Evolutionary conservation across 2,113 vertebrate genomes (phyloP), one percentile per base, ranked within the genome.

Genomic region (Astatotilapia flaviijosephi): DNA sequence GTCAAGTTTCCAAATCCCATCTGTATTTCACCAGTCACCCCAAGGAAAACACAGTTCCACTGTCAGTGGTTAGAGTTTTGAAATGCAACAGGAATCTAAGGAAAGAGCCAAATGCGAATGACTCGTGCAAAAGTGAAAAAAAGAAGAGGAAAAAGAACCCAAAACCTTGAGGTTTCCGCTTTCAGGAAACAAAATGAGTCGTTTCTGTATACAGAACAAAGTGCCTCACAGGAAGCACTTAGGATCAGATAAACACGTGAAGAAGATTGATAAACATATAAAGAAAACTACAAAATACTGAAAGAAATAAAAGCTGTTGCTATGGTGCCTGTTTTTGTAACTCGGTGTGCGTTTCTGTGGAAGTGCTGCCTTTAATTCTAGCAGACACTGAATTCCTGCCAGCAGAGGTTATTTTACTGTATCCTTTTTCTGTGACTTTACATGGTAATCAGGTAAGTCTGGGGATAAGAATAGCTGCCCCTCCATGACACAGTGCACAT

Each of bases 371-470:
- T 56, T 47, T 73, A 15, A 79, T 75, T 83, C 35, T 35, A 26
- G 15, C 73, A 79, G 68, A 92, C 54, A 65, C 86, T 73, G 83
- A 87, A 83, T 79, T 53, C 86, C 58, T 90, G 73, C 56, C 70
- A 42, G 65, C 62, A 49, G 70, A 40, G 81, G 60, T 55, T 75
- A 87, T 88, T 91, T 83, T 77, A 86, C 86, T 90, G 82, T 80
- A 83, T 91, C 79, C 19, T 86, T 62, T 89, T 77, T 85, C 77
- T 88, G 37, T 93, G 87, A 93, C 90, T 94, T 89, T 89, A 93
- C 83, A 94, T 90, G 92, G 92, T 84, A 93, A 92, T 94, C 88
- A 92, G 91, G 90, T 95, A 83, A 89, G 89, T 91, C 83, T 56
- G 31, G 17, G 86, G 91, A 90, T 88, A 83, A 88, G 68, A 86